These are phyloP conservation scores for Beris morrisii DNA, from an alignment of 2,888 invertebrate genomes.

Conservation along the genomic window DNA sequence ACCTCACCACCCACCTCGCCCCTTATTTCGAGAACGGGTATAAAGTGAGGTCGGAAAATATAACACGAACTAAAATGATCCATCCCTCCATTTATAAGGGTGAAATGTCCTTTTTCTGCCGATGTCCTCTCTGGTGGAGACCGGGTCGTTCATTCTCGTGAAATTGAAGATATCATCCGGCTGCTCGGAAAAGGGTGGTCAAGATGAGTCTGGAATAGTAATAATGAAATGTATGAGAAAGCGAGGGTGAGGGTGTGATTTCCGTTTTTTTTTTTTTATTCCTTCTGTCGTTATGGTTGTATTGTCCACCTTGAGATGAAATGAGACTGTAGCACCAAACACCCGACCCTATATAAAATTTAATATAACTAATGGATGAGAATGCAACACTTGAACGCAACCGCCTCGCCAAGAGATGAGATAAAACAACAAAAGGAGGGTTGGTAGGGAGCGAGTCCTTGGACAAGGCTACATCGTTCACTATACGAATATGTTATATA, in stretches of 20 bases:
- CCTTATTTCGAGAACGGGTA: constrained; percentile 3
- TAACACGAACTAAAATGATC: constrained; percentile 31
- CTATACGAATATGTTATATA: constrained; percentile 17
- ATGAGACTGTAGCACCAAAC: neutral
- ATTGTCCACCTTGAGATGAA: constrained; percentile 12
- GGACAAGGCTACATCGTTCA: neutral
- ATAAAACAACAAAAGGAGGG: constrained; percentile 18
- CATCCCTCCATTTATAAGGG: constrained; percentile 33
- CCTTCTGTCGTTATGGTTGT: constrained; percentile 3
- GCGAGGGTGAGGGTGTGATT: neutral
- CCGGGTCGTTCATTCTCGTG: constrained; percentile 15
- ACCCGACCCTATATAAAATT: constrained; percentile 27
- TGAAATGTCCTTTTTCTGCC: constrained; percentile 32
- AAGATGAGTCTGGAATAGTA: constrained; percentile 31
- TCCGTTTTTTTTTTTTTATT: constrained; percentile 7
- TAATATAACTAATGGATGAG: constrained; percentile 36
- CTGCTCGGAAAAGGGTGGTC: constrained; percentile 21
- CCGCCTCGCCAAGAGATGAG: neutral
- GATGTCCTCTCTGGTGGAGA: constrained; percentile 6
- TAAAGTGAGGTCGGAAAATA: constrained; percentile 26
- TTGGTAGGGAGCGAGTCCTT: too few species aligned
- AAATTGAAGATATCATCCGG: constrained; percentile 25
- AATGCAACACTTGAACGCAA: constrained; percentile 35
- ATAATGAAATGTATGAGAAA: constrained; percentile 30
- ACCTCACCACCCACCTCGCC: constrained; percentile 10